A percentile compares a stretch with the other conserved stretches of the same genome.
These are phyloP conservation scores for Ceuthmochares aereus DNA, from an alignment of 2,113 vertebrate genomes.

Conservation along the genomic window DNA sequence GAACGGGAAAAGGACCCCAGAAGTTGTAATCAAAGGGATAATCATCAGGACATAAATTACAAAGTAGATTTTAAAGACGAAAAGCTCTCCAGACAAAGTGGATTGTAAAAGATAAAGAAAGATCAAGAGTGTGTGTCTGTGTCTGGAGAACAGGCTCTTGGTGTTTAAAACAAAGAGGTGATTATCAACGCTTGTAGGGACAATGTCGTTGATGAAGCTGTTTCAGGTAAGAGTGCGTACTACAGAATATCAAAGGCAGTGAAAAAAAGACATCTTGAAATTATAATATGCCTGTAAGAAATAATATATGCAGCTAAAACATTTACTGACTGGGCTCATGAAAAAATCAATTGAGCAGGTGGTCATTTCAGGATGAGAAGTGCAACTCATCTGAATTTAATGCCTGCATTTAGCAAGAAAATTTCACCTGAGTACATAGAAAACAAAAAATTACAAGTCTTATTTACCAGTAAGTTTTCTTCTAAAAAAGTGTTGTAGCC, in stretches of 20 bases:
- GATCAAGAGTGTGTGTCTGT: neutral
- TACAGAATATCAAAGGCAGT: slow-evolving; percentile 14
- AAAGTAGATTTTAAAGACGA: neutral
- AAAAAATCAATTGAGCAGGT: neutral
- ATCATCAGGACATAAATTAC: neutral
- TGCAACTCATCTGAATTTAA: neutral
- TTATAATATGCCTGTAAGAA: neutral
- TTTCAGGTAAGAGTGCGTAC: neutral
- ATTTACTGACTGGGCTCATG: neutral
- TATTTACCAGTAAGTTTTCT: neutral
- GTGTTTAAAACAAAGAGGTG: neutral
- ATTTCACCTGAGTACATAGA: neutral
- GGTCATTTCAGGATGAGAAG: neutral
- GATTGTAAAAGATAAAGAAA: neutral
- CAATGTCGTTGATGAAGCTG: neutral
- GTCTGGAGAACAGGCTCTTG: neutral
- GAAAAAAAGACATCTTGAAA: neutral
- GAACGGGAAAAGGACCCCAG: neutral
- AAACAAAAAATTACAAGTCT: neutral
- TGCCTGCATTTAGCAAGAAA: neutral
- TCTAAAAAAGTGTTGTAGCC: neutral
- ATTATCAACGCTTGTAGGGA: neutral
- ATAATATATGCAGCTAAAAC: neutral
- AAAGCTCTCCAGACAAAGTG: neutral
- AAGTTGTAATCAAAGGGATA: neutral